Percentiles rank a stretch among this genome's conserved stretches.
These are phyloP conservation scores for Catharus fuscescens DNA, from an alignment of 2,113 vertebrate species.

Conservation along the genomic window DNA sequence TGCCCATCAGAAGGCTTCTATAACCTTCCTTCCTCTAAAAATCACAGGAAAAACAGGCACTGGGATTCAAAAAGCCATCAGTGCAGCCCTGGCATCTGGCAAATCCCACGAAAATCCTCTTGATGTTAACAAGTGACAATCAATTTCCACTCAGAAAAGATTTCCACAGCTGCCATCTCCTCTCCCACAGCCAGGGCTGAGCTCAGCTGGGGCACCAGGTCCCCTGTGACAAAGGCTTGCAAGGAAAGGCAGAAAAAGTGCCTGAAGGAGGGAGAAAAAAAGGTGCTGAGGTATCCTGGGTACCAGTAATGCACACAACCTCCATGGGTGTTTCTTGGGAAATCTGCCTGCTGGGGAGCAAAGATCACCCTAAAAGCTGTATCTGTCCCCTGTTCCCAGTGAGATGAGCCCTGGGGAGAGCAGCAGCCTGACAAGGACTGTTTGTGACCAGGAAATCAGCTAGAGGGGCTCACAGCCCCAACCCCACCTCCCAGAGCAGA, in stretches of 20 bases:
- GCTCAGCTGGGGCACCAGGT: neutral
- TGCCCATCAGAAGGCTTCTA: neutral
- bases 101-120: neutral
- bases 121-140: neutral
- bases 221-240: neutral
- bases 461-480: neutral
- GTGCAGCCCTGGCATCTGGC: neutral
- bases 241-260: neutral
- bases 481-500: fast-evolving
- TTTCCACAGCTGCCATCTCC: neutral
- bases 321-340: neutral
- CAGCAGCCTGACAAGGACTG: neutral
- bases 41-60: neutral
- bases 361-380: neutral
- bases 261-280: neutral
- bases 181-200: neutral
- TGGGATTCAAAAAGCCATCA: neutral
- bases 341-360: neutral
- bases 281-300: neutral
- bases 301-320: fast-evolving
- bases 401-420: neutral
- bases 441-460: fast-evolving
- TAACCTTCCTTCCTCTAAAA: neutral
- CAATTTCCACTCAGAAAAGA: neutral
- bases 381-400: fast-evolving